Base-by-base conservation (phyloP, 2,797 vertebrate species). In the Mormyrus proboscirostris region DNA sequence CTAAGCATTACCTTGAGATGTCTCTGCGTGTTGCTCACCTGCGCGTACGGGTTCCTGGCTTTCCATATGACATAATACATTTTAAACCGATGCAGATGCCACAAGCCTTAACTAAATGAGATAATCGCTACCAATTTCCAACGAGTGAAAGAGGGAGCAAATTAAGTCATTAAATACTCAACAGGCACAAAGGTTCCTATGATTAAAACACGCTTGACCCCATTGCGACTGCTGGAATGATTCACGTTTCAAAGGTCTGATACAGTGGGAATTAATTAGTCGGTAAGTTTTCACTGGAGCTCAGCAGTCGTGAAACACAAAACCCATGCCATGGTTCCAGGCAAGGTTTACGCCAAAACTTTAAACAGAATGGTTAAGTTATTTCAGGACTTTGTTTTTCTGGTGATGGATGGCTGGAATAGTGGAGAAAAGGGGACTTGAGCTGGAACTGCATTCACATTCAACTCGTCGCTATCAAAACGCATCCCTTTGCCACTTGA, bases 331-430 rank as follows among this genome's bases (percentile, higher is more conserved):
- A 25, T 89, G 82, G 51, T 88, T 90, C 50, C 89, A 57, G 50
- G 51, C 50, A 59, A 87, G 51, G 86, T 85, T 89, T 89, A 50
- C 59, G 47, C 44, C 49, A 62, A 65, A 90, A 83, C 73, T 88
- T 83, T 69, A 65, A 73, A 85, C 53, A 65, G 79, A 90, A 88
- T 84, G 87, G 88, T 90, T 90, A 90, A 50, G 79, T 87, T 90
- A 76, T 88, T 87, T 50, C 10, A 22, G 87, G 87, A 88, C 41
- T 69, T 50, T 88, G 38, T 16, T 6, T 41, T 47, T 69, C 57
- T 88, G 16, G n/a, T n/a, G n/a, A 69, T 22, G 87, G 55, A 85
- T 50, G 38, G 76, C 59, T 65, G 85, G 47, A 51, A 88, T 4
- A 47, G 86, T 44, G 85, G 22, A 62, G 59, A 90, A 89, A 57